These are phyloP conservation scores for Drosophila quinaria DNA, from an alignment of 2,888 invertebrate genomes.

Conservation along the genomic window DNA sequence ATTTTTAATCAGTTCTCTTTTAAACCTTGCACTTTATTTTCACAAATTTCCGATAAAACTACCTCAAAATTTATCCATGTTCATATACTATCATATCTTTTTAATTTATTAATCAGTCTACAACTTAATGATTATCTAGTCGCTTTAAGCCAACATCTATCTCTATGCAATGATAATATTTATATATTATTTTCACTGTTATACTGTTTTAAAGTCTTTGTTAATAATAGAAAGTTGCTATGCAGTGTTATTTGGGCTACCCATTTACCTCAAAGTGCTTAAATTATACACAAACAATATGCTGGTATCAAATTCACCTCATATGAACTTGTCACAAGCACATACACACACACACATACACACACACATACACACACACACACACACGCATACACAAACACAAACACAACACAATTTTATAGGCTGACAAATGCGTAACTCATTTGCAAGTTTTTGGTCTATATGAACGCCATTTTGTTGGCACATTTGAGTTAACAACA, in stretches of 20 bases:
- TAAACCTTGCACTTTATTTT: no score
- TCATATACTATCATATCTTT: no score
- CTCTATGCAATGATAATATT: no score
- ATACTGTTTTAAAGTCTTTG: neutral
- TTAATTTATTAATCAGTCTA: no score
- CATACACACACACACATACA: neutral
- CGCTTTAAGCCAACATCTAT: no score
- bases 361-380: neutral
- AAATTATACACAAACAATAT: neutral
- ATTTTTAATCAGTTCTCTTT: no score
- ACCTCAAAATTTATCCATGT: no score
- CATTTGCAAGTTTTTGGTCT: slow-evolving; percentile 47
- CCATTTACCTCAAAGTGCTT: slow-evolving; percentile 3
- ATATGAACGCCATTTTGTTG: slow-evolving; percentile 53
- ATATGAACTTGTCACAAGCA: neutral
- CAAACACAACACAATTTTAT: neutral
- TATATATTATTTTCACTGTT: neutral
- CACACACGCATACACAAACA: neutral
- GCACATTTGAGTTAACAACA: slow-evolving; percentile 49
- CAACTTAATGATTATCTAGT: no score
- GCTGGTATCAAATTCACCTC: neutral
- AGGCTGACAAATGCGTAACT: slow-evolving; percentile 16
- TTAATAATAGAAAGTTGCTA: neutral
- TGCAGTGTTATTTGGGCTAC: neutral
- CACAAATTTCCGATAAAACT: no score